Base-by-base conservation (phyloP, 2,888 invertebrate genomes). In the Scrobipalpa atriplicella region DNA sequence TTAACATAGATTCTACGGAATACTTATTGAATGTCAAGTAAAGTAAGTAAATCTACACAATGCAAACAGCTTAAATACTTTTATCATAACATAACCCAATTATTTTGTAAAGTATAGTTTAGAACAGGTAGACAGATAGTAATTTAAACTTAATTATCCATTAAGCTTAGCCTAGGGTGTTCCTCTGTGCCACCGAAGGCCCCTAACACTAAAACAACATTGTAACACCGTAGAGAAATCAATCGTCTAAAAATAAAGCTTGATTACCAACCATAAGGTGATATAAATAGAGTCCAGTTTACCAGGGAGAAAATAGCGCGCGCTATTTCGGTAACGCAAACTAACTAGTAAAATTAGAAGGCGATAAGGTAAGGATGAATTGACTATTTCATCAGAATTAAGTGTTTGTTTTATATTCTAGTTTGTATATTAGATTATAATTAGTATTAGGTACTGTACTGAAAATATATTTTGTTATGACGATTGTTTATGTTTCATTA, bases 181-280 rank as follows among this genome's bases (percentile, higher is more conserved):
- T 19, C 8, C 54, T 18, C 9, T 54, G 54, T 19, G 11, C 16
- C 21, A 54, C 9, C 54, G 21, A 10, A 54, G 54, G 54, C 54
- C 54, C 21, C 54, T 54, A 54, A 76, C 75, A 76, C 70, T 73
- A 74, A 78, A 78, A 80, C 76, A 80, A 78, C 75, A 78, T 10
- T 61, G 19, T 19, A 78, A 74, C 64, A 70, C 67, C 70, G 74
- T 72, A 72, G 75, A 75, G 76, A 74, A 79, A 80, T 80, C 79
- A 78, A 79, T 78, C 74, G 67, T 66, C 77, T 70, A 71, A 77
- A 76, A 81, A 82, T 83, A 85, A 78, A 79, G 75, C 74, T 73
- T 74, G 76, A 81, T 82, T 78, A 80, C 71, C 10, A 72, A 68
- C 71, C 73, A 70, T 71, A 72, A 69, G 36, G 39, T 60, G 73